Conservation (phyloP, 2,888 invertebrate genomes). For the Linnaemya vulpina region DNA sequence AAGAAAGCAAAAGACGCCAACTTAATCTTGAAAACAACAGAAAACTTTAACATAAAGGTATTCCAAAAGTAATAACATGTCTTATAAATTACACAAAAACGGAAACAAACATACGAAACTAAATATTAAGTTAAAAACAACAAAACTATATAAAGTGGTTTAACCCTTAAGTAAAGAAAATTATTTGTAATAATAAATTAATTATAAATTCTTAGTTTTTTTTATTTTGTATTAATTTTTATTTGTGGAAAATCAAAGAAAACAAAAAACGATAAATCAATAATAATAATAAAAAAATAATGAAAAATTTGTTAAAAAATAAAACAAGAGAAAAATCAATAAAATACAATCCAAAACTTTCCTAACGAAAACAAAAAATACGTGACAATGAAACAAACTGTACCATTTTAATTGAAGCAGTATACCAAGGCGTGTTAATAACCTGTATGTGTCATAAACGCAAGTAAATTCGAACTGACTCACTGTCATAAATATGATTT, state of each 20-base stretch:
- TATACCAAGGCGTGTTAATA: background rate
- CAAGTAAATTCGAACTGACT: too few species aligned
- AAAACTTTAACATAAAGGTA: conserved; percentile 58
- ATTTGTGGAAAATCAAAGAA: conserved; percentile 70
- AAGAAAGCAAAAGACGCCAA: conserved; percentile 61
- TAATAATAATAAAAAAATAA: conserved; percentile 52
- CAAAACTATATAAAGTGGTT: conserved; percentile 65
- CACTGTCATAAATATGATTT: too few species aligned
- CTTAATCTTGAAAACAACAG: conserved; percentile 56
- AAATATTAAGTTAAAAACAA: conserved; percentile 60
- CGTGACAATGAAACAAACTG: conserved; percentile 55
- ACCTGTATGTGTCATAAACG: too few species aligned
- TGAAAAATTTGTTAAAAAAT: conserved; percentile 63
- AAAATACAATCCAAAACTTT: conserved; percentile 72
- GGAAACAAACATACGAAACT: conserved; percentile 65
- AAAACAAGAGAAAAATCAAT: conserved; percentile 62
- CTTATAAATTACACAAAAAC: conserved; percentile 52
- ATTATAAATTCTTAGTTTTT: conserved; percentile 59
- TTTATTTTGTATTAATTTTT: conserved; percentile 60
- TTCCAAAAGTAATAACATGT: conserved; percentile 71
- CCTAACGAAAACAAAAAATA: conserved; percentile 65
- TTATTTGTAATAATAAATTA: conserved; percentile 59
- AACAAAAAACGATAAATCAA: conserved; percentile 65
- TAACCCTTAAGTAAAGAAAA: conserved; percentile 67
- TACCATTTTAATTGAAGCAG: conserved; percentile 51